phyloP scores from a whole-genome alignment of 2,888 invertebrate species.

The Ectobius pallidus region DNA sequence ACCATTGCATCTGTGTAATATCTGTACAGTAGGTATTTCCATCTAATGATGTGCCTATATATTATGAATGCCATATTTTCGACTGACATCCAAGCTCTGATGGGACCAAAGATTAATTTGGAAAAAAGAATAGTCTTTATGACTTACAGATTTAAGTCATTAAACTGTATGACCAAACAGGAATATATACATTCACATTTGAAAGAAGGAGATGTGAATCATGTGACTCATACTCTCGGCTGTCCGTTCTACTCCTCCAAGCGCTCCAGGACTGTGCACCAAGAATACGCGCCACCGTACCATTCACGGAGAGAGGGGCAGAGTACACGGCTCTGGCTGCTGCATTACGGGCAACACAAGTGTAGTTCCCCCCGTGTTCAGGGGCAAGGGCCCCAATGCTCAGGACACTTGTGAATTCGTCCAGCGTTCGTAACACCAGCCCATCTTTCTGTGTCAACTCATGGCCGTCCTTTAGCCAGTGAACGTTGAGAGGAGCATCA shows the following conservation, averaged over 20 bases:
- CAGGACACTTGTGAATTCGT: slow-evolving; percentile 53
- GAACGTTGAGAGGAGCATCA: slow-evolving; percentile 56
- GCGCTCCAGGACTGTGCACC: not conserved
- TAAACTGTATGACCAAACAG: too few relatives aligned
- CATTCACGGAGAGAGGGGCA: slow-evolving; percentile 58
- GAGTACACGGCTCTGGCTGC: slow-evolving; percentile 57
- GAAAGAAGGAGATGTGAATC: too few relatives aligned
- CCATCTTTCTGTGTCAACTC: slow-evolving; percentile 53
- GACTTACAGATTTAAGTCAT: too few relatives aligned
- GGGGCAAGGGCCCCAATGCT: slow-evolving; percentile 60
- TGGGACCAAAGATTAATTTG: too few relatives aligned
- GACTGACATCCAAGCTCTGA: too few relatives aligned
- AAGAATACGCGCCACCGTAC: slow-evolving; percentile 50
- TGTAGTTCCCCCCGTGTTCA: slow-evolving; percentile 60
- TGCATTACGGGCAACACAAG: slow-evolving; percentile 59
- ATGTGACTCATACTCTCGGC: not conserved
- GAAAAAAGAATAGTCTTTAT: too few relatives aligned
- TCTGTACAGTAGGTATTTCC: too few relatives aligned
- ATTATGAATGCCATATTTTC: too few relatives aligned
- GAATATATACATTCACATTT: too few relatives aligned
- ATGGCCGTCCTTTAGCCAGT: slow-evolving; percentile 60
- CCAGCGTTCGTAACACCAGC: slow-evolving; percentile 48
- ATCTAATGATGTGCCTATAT: too few relatives aligned
- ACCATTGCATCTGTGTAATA: too few relatives aligned
- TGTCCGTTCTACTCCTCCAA: slow-evolving; percentile 18